Conservation (phyloP, 35 echinoderm and acorn worm genomes). For the Hemicentrotus pulcherrimus region DNA sequence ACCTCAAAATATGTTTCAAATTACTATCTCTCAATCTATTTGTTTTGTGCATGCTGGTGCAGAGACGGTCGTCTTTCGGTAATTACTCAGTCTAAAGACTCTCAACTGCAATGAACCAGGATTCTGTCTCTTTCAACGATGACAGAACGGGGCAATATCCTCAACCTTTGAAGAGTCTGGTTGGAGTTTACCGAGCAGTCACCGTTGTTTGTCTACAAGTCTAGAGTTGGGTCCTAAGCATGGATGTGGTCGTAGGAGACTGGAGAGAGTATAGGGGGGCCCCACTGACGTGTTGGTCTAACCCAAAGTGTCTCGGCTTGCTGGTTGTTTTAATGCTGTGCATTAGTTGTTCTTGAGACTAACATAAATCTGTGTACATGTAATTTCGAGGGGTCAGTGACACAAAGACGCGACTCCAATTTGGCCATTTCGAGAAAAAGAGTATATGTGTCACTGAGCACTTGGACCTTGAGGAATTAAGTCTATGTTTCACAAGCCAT, state of each 20-base stretch:
- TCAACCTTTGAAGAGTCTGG: background rate
- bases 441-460: no score
- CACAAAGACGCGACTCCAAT: no score
- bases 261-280: background rate
- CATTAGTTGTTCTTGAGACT: no score
- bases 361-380: no score
- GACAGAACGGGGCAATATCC: background rate
- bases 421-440: no score
- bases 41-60: background rate
- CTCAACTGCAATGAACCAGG: background rate
- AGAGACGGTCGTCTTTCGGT: background rate
- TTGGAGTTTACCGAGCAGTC: background rate
- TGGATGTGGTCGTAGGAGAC: background rate
- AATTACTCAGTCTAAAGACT: background rate
- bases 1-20: background rate
- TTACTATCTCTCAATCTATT: background rate
- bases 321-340: background rate
- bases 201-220: background rate
- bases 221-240: background rate
- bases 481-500: no score
- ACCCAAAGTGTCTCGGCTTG: background rate
- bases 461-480: no score
- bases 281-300: background rate
- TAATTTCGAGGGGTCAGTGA: no score
- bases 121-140: background rate